A percentile compares a stretch with the other conserved stretches of the same genome.
phyloP scores from a whole-genome alignment of 2,113 vertebrate genomes.

The Hyperoodon ampullatus region DNA sequence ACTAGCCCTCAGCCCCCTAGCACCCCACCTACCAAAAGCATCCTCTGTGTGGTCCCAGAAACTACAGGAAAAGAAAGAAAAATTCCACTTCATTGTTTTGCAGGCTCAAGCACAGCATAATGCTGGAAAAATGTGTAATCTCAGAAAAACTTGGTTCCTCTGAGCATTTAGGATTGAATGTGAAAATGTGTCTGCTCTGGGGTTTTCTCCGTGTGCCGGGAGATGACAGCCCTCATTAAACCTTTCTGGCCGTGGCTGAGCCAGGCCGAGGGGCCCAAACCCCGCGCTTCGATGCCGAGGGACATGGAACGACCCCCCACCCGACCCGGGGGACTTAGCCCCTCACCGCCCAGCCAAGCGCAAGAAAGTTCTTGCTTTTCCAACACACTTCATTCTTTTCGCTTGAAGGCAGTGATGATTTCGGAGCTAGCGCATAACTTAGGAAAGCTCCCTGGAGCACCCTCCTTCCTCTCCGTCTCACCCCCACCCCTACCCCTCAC shows the following conservation, averaged over 20 bases:
- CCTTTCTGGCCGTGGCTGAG: neutral
- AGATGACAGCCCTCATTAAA: neutral
- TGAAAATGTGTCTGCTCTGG: neutral
- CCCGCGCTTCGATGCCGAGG: neutral
- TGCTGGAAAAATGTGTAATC: slow-evolving; percentile 57
- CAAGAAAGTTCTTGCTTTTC: neutral
- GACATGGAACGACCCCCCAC: neutral
- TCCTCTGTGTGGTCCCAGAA: neutral
- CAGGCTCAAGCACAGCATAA: neutral
- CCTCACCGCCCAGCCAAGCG: fast-evolving
- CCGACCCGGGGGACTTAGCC: neutral
- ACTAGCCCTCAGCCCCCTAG: neutral
- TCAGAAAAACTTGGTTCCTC: slow-evolving; percentile 53
- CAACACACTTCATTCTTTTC: neutral
- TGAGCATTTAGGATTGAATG: slow-evolving; percentile 1
- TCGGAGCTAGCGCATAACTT: neutral
- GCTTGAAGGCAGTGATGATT: neutral
- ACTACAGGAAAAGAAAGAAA: neutral
- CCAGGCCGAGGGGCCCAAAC: neutral
- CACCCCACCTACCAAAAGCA: neutral
- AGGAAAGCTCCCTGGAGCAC: neutral
- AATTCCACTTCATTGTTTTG: neutral
- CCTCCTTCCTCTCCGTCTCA: neutral
- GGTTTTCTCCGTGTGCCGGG: neutral
- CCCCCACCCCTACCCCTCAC: too few relatives aligned